Percentiles rank a stretch among this genome's conserved stretches.
These are phyloP conservation scores for Lipotes vexillifer DNA, from an alignment of 2,113 vertebrate genomes.

Conservation along the genomic window DNA sequence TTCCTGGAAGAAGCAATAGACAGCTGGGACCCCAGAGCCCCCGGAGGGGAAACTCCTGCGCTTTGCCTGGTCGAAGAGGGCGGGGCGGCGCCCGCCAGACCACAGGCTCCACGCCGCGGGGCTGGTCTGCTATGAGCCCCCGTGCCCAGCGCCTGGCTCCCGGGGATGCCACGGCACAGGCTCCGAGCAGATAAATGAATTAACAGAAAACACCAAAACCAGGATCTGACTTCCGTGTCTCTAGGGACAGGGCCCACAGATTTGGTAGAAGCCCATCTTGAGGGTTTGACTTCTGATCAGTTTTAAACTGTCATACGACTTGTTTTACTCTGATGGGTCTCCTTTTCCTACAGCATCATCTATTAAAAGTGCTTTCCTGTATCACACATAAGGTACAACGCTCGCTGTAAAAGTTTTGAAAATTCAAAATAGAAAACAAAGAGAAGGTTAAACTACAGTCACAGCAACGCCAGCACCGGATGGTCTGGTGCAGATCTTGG, in stretches of 20 bases:
- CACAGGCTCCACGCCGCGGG: background rate
- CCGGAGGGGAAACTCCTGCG: rapidly evolving
- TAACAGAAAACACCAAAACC: rapidly evolving
- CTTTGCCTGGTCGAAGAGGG: rapidly evolving
- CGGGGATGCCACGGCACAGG: rapidly evolving
- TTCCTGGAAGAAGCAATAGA: slow-evolving; percentile 79
- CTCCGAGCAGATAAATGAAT: rapidly evolving
- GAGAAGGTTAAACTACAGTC: too few relatives aligned
- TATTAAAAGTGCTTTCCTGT: background rate
- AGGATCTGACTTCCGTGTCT: rapidly evolving
- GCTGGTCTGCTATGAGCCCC: background rate
- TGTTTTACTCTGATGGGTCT: rapidly evolving
- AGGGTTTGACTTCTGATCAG: rapidly evolving
- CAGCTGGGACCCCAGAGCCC: background rate
- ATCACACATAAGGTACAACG: rapidly evolving
- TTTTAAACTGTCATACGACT: rapidly evolving
- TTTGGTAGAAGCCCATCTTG: rapidly evolving
- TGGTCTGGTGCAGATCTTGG: rapidly evolving
- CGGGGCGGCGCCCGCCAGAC: rapidly evolving
- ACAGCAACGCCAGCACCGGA: background rate
- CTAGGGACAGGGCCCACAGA: rapidly evolving
- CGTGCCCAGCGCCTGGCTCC: background rate
- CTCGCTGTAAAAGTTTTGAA: background rate
- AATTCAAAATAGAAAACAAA: background rate
- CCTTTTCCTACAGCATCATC: rapidly evolving